Evolutionary conservation across 1,140 invertebrate genomes (phyloP).

Genomic region (Acromyrmex heyeri): DNA sequence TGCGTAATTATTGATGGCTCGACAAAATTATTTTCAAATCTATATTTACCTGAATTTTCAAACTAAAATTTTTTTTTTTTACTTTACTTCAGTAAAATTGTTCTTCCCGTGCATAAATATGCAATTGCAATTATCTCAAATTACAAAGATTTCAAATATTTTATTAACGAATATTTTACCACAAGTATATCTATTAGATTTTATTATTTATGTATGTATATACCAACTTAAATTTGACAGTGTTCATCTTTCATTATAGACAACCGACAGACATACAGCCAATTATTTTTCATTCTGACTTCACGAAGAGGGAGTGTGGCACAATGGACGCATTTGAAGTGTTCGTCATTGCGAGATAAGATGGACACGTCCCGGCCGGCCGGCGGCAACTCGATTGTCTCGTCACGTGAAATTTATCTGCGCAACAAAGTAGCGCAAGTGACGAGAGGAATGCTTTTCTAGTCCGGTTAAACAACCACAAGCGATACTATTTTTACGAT

Average conservation of each 20-base stretch:
- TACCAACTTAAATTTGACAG: background rate
- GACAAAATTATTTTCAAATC: too few relatives aligned
- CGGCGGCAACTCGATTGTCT: conserved; percentile 23
- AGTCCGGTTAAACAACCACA: background rate
- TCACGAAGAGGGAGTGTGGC: background rate
- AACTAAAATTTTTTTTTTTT: too few relatives aligned
- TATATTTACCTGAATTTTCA: too few relatives aligned
- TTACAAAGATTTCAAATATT: background rate
- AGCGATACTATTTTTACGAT: conserved; percentile 55
- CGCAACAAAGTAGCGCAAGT: conserved; percentile 30
- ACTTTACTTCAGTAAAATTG: too few relatives aligned
- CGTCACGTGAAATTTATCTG: conserved; percentile 51
- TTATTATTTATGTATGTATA: background rate
- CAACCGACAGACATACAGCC: background rate
- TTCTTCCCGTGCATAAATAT: too few relatives aligned
- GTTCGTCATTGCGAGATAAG: conserved; percentile 58
- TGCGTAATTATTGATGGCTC: too few relatives aligned
- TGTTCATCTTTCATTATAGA: background rate
- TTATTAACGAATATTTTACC: background rate
- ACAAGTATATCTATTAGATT: background rate
- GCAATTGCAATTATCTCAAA: too few relatives aligned
- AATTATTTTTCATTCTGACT: conserved; percentile 6
- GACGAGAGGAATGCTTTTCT: conserved; percentile 20
- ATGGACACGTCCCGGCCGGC: background rate
- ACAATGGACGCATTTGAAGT: conserved; percentile 16